phyloP scores from a whole-genome alignment of 2,888 invertebrate genomes.

The Glyphotaelius pellucidus region DNA sequence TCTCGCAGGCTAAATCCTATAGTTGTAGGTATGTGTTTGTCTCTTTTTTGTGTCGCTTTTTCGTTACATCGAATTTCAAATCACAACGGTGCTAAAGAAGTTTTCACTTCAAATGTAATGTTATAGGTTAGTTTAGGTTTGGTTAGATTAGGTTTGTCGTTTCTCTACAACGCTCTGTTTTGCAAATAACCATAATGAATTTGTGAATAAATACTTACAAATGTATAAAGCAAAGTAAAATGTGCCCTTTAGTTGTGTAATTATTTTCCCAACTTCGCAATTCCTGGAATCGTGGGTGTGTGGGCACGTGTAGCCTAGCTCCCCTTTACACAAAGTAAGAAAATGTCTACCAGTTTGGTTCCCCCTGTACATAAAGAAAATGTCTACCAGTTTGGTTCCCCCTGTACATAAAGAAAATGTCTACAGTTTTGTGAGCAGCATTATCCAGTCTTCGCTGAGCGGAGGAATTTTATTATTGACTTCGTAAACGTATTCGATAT shows the following conservation, averaged over 20 bases:
- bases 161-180: no score
- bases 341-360: not conserved
- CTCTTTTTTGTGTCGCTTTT: no score
- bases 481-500: not conserved
- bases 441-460: not conserved
- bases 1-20: no score
- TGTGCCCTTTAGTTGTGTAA: not conserved
- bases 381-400: not conserved
- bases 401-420: not conserved
- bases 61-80: no score
- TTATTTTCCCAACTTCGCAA: not conserved
- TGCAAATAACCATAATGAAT: no score
- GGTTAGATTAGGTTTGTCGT: no score
- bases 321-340: no score
- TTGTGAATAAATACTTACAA: not conserved
- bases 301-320: not conserved
- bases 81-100: no score
- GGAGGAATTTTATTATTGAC: not conserved
- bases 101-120: no score
- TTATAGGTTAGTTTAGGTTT: no score
- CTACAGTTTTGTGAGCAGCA: not conserved
- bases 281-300: not conserved
- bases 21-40: no score
- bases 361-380: not conserved
- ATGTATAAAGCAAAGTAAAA: not conserved